A percentile compares a stretch with the other conserved stretches of the same genome.
Conservation (phyloP, 2,113 vertebrate genomes). For the Scomber scombrus region DNA sequence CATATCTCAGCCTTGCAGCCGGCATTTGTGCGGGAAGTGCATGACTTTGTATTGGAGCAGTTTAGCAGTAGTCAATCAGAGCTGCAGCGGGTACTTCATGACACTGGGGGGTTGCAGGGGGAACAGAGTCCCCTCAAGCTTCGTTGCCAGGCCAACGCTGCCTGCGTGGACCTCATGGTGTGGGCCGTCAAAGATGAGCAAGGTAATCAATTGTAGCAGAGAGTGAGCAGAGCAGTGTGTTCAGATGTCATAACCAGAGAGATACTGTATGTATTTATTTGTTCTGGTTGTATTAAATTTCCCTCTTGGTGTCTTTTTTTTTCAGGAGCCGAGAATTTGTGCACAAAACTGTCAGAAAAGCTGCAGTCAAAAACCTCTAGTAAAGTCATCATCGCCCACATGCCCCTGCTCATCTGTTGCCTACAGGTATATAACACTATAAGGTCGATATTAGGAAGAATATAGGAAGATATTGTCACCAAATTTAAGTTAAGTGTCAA, state of each 20-base stretch:
- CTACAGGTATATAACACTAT: slow-evolving; percentile 89
- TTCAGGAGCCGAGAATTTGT: slow-evolving; percentile 95
- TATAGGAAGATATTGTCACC: too few species aligned
- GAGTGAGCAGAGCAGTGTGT: slow-evolving; percentile 9
- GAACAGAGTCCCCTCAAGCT: slow-evolving; percentile 94
- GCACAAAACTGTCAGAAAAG: slow-evolving; percentile 95
- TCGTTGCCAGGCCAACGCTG: slow-evolving; percentile 96
- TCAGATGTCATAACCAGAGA: slow-evolving; percentile 12
- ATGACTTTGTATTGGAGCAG: slow-evolving; percentile 98
- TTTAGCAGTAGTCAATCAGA: slow-evolving; percentile 96
- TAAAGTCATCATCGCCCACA: slow-evolving; percentile 96
- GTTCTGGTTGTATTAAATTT: slow-evolving; percentile 16
- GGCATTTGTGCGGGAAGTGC: slow-evolving; percentile 93
- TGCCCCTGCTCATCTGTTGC: slow-evolving; percentile 96
- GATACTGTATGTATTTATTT: slow-evolving; percentile 14
- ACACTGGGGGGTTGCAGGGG: slow-evolving; percentile 87
- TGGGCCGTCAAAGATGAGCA: slow-evolving; percentile 98
- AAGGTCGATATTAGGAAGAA: too few species aligned
- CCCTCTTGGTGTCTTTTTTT: slow-evolving; percentile 2
- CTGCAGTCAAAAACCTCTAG: slow-evolving; percentile 97
- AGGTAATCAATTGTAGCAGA: slow-evolving; percentile 81
- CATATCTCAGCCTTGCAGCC: slow-evolving; percentile 87
- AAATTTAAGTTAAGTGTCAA: background rate
- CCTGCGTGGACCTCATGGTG: slow-evolving; percentile 98
- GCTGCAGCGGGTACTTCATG: slow-evolving; percentile 94